phyloP scores from a whole-genome alignment of 2,797 vertebrate genomes.

The Sebastes vulpes region DNA sequence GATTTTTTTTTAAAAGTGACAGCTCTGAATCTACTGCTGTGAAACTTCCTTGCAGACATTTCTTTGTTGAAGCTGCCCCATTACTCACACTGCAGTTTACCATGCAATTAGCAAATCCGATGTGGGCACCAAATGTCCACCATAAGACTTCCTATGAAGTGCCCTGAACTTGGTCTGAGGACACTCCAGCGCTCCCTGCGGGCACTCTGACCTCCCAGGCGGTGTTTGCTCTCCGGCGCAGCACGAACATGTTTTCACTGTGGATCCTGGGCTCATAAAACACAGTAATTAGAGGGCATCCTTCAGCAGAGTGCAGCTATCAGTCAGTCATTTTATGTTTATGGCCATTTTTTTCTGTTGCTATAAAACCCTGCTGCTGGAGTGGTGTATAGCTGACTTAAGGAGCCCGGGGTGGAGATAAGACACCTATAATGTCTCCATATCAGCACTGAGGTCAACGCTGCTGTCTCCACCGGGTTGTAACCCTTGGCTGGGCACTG shows the following conservation, averaged over 20 bases:
- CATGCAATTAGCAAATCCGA: conserved; percentile 32
- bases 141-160: conserved; percentile 10
- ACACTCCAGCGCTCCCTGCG: conserved; percentile 28
- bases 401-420: conserved; percentile 65
- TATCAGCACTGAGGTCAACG: conserved; percentile 61
- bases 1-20: not conserved
- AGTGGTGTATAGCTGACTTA: conserved; percentile 49
- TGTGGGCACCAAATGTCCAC: conserved; percentile 13
- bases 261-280: conserved; percentile 76
- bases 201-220: conserved; percentile 70
- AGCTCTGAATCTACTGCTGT: conserved; percentile 1
- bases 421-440: conserved; percentile 56
- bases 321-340: conserved; percentile 79
- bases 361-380: conserved; percentile 59
- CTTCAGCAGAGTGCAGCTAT: conserved; percentile 76
- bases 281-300: conserved; percentile 77
- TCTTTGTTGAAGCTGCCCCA: not conserved
- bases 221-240: conserved; percentile 58
- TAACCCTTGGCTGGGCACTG: conserved; percentile 69
- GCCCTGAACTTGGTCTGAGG: conserved; percentile 63
- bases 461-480: conserved; percentile 51
- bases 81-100: conserved; percentile 31
- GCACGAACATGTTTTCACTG: conserved; percentile 72
- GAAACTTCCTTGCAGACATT: not conserved
- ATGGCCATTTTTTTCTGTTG: conserved; percentile 64